A percentile compares a stretch with the other conserved stretches of the same genome.
These are phyloP conservation scores for Megaleporinus macrocephalus DNA, from an alignment of 2,113 vertebrate species.

Conservation along the genomic window DNA sequence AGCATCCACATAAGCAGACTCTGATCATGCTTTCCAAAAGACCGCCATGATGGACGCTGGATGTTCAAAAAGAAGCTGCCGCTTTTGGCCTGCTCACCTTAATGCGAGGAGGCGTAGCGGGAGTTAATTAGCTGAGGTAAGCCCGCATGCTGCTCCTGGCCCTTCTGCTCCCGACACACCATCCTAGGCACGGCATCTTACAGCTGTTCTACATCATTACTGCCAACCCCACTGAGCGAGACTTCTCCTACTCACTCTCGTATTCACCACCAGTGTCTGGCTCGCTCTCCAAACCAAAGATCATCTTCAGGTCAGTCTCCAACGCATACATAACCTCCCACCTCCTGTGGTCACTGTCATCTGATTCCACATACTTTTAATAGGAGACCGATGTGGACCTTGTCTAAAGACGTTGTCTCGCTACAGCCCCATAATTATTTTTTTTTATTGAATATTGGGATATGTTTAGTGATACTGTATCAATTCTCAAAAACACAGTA, in stretches of 20 bases:
- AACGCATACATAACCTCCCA: too few species aligned
- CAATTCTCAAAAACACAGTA: too few species aligned
- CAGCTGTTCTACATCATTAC: constrained; percentile 8
- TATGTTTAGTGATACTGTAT: too few species aligned
- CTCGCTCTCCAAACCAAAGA: not conserved
- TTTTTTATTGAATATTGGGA: too few species aligned
- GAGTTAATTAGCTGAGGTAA: constrained; percentile 24
- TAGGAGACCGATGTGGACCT: too few species aligned
- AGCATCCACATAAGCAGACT: not conserved
- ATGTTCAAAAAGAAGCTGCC: not conserved
- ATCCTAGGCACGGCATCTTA: not conserved
- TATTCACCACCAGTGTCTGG: not conserved
- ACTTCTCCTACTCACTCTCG: not conserved
- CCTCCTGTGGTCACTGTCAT: too few species aligned
- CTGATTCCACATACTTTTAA: too few species aligned
- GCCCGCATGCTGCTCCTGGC: not conserved
- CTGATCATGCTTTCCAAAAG: not conserved
- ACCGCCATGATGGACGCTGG: not conserved
- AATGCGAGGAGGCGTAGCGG: not conserved
- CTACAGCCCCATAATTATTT: too few species aligned
- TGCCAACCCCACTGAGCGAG: not conserved
- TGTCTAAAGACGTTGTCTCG: too few species aligned
- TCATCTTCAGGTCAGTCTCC: not conserved
- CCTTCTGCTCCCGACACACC: not conserved
- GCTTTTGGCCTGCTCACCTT: not conserved